Base-by-base conservation (phyloP, 2,113 vertebrate species). In the Mungos mungo region DNA sequence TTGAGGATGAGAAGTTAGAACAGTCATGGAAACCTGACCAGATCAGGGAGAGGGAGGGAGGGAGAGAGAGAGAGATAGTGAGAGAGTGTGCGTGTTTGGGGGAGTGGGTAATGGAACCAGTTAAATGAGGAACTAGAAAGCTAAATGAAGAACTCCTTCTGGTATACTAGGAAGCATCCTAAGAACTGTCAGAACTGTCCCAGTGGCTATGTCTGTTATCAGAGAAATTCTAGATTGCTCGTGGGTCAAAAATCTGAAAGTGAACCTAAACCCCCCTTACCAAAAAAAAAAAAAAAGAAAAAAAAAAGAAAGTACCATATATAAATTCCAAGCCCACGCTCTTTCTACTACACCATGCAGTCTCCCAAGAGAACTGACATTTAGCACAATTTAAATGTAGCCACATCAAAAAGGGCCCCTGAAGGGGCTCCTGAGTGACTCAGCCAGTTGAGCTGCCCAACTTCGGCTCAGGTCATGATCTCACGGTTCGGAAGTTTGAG, bases 331-430 rank as follows among this genome's bases (percentile, higher is more conserved):
- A 94, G 52, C n/a, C 84, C 45, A 12, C 15, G 54, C n/a, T 84
- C 76, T 83, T 77, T 25, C 50, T 29, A 54, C 13, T 19, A 29
- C 4, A 54, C 50, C 50, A 41, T 19, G 45, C 16, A 35, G 31
- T 81, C 93, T 96, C 86, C 82, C 9, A 68, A 81, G 47, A 79
- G 31, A 94, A 91, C 0, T n/a, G 33, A 94, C 19, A 19, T 50
- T 84, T 89, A 97, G 76, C 47, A 69, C 52, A 69, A 54, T 71
- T 96, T 86, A 71, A 92, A 89, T 66, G 69, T 12, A 87, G 72
- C 60, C 79, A 54, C 47, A 94, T 88, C 85, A 25, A 71, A 92
- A 92, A 25, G 21, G 57, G 57, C 21, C 57, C 57, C 57, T 60
- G 21, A 60, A 60, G 57, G 19, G 21, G 8, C 5, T 7, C 21